Evolutionary conservation across 2,797 vertebrate genomes (phyloP).

Genomic region (Mionectes olivaceus): DNA sequence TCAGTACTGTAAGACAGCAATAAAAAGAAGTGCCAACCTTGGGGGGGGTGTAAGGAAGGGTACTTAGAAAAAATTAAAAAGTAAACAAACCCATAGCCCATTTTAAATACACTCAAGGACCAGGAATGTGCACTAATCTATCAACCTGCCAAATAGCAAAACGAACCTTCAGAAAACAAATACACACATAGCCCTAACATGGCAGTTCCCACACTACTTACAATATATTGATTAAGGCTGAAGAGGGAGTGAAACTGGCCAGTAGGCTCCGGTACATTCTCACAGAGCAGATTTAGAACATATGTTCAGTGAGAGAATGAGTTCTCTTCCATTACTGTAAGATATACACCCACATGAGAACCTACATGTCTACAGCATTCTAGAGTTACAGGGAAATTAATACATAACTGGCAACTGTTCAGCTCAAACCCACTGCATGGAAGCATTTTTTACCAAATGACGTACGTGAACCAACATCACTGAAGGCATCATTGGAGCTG

Average conservation of each 20-base stretch:
- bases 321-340: not conserved
- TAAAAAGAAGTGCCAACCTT: not conserved
- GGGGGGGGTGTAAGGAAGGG: rapidly evolving
- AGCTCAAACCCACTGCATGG: not conserved
- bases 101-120: not conserved
- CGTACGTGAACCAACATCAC: not conserved
- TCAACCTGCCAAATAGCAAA: not conserved
- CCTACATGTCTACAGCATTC: not conserved
- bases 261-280: not conserved
- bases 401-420: not conserved
- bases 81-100: not conserved
- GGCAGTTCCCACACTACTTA: not conserved
- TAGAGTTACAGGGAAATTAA: not conserved
- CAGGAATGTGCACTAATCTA: not conserved
- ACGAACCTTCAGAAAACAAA: not conserved
- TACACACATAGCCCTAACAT: not conserved
- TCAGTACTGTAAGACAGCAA: not conserved
- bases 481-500: not conserved
- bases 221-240: not conserved
- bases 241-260: not conserved
- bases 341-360: not conserved
- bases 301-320: not conserved
- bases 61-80: not conserved
- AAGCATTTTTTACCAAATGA: not conserved
- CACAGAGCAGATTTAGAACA: not conserved